phyloP scores from a whole-genome alignment of 2,113 vertebrate genomes.

The Triplophysa rosa region DNA sequence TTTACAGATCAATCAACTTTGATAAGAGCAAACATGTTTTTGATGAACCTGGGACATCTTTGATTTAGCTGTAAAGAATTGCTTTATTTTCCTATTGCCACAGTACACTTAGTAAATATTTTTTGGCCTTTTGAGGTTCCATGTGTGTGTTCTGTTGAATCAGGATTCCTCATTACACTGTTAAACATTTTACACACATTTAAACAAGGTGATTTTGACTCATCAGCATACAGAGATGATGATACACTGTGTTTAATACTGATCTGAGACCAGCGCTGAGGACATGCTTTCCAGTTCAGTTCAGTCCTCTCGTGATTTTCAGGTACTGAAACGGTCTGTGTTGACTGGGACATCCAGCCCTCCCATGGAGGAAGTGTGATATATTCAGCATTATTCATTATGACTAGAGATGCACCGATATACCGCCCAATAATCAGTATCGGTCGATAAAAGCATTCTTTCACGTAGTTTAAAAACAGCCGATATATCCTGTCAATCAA shows the following conservation, averaged over 20 bases:
- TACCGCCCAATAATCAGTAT: no score
- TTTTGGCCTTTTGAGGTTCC: background rate
- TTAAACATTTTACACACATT: background rate
- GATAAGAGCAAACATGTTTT: background rate
- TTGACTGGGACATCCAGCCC: no score
- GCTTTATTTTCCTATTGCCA: conserved; percentile 25
- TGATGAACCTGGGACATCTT: background rate
- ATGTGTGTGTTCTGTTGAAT: background rate
- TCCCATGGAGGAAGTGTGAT: no score
- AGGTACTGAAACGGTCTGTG: no score
- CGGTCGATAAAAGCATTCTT: no score
- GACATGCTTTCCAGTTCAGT: no score
- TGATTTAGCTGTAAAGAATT: conserved; percentile 37
- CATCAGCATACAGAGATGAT: no score
- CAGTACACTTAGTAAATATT: background rate
- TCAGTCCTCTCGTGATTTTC: no score
- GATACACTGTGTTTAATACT: background rate
- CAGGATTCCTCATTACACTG: background rate
- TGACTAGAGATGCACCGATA: no score
- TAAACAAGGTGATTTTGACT: background rate
- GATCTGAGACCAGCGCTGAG: background rate
- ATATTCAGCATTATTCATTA: no score
- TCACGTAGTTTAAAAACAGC: no score
- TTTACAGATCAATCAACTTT: background rate
- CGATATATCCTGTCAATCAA: no score